Evolutionary conservation across 2,113 vertebrate genomes (phyloP).

Genomic region (Calyptommatus sinebrachiatus): DNA sequence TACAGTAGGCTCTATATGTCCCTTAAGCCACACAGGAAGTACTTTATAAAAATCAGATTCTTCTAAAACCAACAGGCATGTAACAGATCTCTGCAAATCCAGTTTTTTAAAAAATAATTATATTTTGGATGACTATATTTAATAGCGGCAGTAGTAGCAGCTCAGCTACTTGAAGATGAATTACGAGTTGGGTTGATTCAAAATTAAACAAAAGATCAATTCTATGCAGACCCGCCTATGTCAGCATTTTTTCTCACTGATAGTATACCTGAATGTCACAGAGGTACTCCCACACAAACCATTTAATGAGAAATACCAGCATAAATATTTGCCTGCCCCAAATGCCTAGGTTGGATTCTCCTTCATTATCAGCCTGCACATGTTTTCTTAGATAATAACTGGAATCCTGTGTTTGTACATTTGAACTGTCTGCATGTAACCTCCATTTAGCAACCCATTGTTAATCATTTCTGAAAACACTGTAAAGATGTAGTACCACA

Average conservation of each 20-base stretch:
- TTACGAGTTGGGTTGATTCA: neutral
- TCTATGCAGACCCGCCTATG: neutral
- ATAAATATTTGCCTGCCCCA: neutral
- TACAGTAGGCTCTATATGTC: slow-evolving; percentile 29
- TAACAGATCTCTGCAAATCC: slow-evolving; percentile 14
- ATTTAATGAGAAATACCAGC: neutral
- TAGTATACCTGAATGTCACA: slow-evolving; percentile 11
- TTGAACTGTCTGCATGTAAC: neutral
- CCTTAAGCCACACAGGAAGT: slow-evolving; percentile 22
- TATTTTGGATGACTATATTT: neutral
- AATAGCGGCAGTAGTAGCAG: neutral
- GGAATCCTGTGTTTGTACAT: slow-evolving; percentile 7
- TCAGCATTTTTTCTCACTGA: neutral
- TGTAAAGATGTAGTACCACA: neutral
- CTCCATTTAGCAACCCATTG: slow-evolving; percentile 9
- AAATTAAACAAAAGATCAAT: slow-evolving; percentile 33
- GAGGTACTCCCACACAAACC: neutral
- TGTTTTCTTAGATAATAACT: slow-evolving; percentile 6
- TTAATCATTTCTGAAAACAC: neutral
- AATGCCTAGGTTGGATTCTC: slow-evolving; percentile 6
- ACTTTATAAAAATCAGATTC: slow-evolving; percentile 25
- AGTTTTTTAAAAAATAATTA: neutral
- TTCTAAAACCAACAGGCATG: slow-evolving; percentile 32
- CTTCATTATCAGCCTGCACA: slow-evolving; percentile 15
- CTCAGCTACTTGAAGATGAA: slow-evolving; percentile 2